Evolutionary conservation across 2,797 vertebrate genomes (phyloP), one percentile per base, ranked within the genome.

Genomic region (Hippopotamyrus pictus): DNA sequence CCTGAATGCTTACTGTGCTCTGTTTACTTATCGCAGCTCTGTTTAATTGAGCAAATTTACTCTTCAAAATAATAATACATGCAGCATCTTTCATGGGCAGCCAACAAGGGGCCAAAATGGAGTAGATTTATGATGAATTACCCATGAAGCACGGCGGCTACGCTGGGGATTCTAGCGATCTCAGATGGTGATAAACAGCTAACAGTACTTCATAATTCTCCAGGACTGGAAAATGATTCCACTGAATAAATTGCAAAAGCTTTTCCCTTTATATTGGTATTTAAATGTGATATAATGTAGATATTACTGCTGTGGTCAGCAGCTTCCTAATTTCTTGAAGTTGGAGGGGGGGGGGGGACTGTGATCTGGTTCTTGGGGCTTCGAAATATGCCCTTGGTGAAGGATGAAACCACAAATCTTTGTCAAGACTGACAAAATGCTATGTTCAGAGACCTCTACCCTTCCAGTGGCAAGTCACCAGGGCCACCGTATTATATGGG

Each of bases 341-440:
- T 41, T 48, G 44, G 33, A 12, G 51, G 19, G 51, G 22, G 19
- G 51, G 22, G n/a, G 25, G 69, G n/a, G 44, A 29, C 29, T 57
- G 48, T 57, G 73, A 33, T 44, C 7, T 8, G 17, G 82, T 19
- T 83, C 19, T 51, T 22, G 5, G 51, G 87, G 25, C 3, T 88
- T 11, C 54, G 37, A 46, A 73, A 85, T 12, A 25, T 50, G 57
- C 5, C 29, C 50, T 17, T 54, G 17, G 17, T 41, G 50, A 41
- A 14, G 54, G 53, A 83, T 73, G 82, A 88, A 53, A 90, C 46
- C 48, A 85, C n/a, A 88, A 33, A 57, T 85, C 59, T 85, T 48
- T n/a, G 62, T 86, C 33, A 19, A 41, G 41, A 37, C 37, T 84
- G 25, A 22, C 76, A 90, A 50, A 48, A 86, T 65, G 19, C 33